Evolutionary conservation across 2,113 vertebrate genomes (phyloP).

Genomic region (Oncorhynchus kisutch): DNA sequence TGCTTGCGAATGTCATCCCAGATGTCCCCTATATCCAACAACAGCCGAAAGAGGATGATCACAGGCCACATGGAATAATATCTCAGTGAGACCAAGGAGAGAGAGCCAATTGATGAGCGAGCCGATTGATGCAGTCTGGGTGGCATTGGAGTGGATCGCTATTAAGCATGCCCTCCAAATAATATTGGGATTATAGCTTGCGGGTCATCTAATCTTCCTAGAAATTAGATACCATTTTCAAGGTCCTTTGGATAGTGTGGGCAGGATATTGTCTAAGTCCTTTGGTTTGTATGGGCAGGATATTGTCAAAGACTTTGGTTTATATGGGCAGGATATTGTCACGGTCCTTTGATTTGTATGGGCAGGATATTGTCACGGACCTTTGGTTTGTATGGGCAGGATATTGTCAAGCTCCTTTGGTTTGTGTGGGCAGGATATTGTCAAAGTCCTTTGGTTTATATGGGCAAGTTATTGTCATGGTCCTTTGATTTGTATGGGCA

Average conservation of each 20-base stretch:
- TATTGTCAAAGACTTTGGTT: too few species aligned
- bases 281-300: too few species aligned
- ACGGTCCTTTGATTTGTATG: too few species aligned
- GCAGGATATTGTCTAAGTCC: too few species aligned
- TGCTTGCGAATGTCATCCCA: constrained; percentile 61
- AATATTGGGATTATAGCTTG: constrained; percentile 41
- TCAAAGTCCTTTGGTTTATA: too few species aligned
- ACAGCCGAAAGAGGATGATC: constrained; percentile 28
- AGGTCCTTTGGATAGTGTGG: neutral
- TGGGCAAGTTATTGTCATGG: too few species aligned
- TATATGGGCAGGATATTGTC: too few species aligned
- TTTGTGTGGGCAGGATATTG: too few species aligned
- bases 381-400: too few species aligned
- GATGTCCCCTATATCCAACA: constrained; percentile 53
- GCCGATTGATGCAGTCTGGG: constrained; percentile 10
- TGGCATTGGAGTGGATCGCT: neutral
- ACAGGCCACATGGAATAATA: constrained; percentile 5
- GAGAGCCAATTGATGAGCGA: neutral
- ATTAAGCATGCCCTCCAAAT: constrained; percentile 26
- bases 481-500: too few species aligned
- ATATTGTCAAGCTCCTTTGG: too few species aligned
- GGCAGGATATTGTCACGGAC: too few species aligned
- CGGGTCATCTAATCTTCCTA: constrained; percentile 10
- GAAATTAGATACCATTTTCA: neutral
- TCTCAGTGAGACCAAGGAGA: neutral